A percentile compares a stretch with the other conserved stretches of the same genome.
Evolutionary conservation across 2,888 invertebrate species (phyloP).

Genomic region (Didymodactylos carnosus): DNA sequence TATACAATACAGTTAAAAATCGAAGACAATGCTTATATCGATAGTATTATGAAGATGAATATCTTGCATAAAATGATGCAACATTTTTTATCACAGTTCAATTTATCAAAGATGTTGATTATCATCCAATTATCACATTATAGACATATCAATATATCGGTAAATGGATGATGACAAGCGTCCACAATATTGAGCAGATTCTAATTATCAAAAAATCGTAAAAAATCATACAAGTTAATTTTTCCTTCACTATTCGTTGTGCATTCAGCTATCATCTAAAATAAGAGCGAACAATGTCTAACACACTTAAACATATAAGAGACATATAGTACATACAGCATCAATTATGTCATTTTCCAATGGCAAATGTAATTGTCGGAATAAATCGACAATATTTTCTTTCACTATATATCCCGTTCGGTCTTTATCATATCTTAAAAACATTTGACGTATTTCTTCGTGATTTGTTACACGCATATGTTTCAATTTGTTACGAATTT

Average conservation of each 20-base stretch:
- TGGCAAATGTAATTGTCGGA: slow-evolving; percentile 29
- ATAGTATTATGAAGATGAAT: no score
- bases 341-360: slow-evolving; percentile 29
- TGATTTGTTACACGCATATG: slow-evolving; percentile 28
- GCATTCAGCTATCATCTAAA: slow-evolving; percentile 25
- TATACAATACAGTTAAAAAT: no score
- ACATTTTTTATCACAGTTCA: no score
- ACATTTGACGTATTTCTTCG: slow-evolving; percentile 28
- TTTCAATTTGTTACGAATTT: slow-evolving; percentile 31
- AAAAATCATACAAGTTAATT: slow-evolving; percentile 31
- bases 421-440: slow-evolving; percentile 29
- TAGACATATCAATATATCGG: no score
- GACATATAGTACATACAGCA: slow-evolving; percentile 20
- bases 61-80: no score
- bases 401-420: slow-evolving; percentile 28
- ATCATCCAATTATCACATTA: no score
- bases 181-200: no score
- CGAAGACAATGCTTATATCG: no score
- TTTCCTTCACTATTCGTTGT: slow-evolving; percentile 21
- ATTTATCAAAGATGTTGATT: no score
- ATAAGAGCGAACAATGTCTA: slow-evolving; percentile 10
- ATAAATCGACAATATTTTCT: slow-evolving; percentile 28
- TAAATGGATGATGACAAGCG: no score
- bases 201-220: slow-evolving; percentile 27
- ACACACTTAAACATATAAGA: not conserved